Evolutionary conservation across 2,797 vertebrate genomes (phyloP).

Genomic region (Malurus leucopterus): DNA sequence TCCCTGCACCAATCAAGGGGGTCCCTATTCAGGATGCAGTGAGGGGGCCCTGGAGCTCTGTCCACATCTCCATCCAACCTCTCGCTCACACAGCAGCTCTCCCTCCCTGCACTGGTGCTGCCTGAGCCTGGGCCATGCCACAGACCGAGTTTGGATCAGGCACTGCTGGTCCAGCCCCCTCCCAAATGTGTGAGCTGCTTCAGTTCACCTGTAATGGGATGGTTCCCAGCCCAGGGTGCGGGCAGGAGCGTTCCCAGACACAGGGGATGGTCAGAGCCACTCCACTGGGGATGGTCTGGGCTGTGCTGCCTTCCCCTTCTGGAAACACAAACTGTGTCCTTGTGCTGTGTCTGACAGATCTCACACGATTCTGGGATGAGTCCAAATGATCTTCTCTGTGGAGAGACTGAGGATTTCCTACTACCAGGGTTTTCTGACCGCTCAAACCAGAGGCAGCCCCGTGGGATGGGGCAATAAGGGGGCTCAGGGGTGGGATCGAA

Average conservation of each 20-base stretch:
- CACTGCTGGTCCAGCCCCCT: accelerated
- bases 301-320: neutral
- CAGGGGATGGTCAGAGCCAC: accelerated
- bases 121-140: neutral
- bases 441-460: neutral
- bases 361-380: constrained; percentile 3
- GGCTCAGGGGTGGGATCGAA: neutral
- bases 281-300: neutral
- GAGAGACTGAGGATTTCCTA: constrained; percentile 11
- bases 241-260: neutral
- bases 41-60: neutral
- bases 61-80: neutral
- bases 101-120: accelerated
- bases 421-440: neutral
- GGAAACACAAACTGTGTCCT: neutral
- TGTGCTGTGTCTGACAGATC: neutral
- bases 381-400: constrained; percentile 28
- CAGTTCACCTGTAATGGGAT: accelerated
- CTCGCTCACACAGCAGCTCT: accelerated
- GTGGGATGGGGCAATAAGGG: accelerated
- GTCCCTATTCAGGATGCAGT: accelerated
- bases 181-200: accelerated
- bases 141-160: accelerated
- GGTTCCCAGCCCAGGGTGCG: neutral
- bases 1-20: neutral